These are phyloP conservation scores for Rhogogaster chlorosoma DNA, from an alignment of 2,888 invertebrate species.

Conservation along the genomic window DNA sequence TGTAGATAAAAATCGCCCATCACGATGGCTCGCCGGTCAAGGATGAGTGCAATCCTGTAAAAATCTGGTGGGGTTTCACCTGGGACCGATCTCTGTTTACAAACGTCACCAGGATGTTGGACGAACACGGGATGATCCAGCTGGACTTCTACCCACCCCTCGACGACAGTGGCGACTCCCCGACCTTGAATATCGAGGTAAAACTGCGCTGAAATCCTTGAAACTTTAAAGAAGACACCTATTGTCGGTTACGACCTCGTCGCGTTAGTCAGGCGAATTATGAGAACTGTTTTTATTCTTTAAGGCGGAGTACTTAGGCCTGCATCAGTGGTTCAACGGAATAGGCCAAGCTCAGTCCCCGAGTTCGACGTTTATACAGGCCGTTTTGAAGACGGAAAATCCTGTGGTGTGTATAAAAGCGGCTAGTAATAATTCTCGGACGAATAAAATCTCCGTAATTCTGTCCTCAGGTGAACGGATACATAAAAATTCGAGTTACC, in stretches of 20 bases:
- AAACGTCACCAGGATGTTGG: constrained; percentile 80
- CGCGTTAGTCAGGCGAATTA: too few species aligned
- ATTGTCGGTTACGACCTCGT: too few species aligned
- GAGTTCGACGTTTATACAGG: constrained; percentile 81
- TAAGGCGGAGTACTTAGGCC: constrained; percentile 89
- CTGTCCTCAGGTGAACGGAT: constrained; percentile 80
- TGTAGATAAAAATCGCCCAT: constrained; percentile 83
- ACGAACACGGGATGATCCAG: constrained; percentile 83
- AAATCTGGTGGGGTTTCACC: constrained; percentile 82
- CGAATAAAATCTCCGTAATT: constrained; percentile 6
- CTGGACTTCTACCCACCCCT: constrained; percentile 83
- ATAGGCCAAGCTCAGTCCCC: constrained; percentile 85
- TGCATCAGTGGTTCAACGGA: constrained; percentile 87
- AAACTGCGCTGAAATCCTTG: constrained; percentile 56
- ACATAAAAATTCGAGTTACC: constrained; percentile 86
- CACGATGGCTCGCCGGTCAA: constrained; percentile 85
- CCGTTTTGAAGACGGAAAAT: constrained; percentile 80
- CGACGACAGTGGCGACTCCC: constrained; percentile 80
- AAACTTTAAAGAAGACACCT: neutral
- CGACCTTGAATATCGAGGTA: constrained; percentile 87
- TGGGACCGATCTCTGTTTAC: constrained; percentile 80
- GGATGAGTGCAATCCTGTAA: constrained; percentile 81
- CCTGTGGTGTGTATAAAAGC: constrained; percentile 79
- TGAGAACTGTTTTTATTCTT: neutral
- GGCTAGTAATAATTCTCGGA: neutral